Conservation (phyloP, 2,888 invertebrate genomes). For the Melinopterus prodromus region DNA sequence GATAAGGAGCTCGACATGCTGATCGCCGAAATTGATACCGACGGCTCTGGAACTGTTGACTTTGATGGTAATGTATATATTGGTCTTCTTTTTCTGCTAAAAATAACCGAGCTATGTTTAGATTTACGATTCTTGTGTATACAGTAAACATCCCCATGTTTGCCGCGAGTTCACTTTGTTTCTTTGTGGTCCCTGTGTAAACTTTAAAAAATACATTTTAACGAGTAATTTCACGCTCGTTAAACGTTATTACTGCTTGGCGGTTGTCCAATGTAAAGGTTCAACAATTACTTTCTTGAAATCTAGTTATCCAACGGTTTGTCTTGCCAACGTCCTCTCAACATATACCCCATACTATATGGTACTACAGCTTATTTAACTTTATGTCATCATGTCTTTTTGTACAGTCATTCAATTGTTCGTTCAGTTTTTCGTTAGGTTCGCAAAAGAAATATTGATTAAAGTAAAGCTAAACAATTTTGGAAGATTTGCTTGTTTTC, state of each 20-base stretch:
- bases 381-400: background rate
- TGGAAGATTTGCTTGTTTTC: too few relatives aligned
- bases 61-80: conserved; percentile 83
- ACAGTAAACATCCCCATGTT: conserved; percentile 12
- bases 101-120: conserved; percentile 35
- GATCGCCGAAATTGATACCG: conserved; percentile 98
- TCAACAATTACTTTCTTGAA: background rate
- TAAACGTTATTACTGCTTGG: background rate
- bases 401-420: background rate
- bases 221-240: background rate
- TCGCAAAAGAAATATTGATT: too few relatives aligned
- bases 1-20: conserved; percentile 95
- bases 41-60: conserved; percentile 98
- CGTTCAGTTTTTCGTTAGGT: too few relatives aligned
- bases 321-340: background rate
- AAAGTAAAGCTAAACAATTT: too few relatives aligned
- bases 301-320: conserved; percentile 1
- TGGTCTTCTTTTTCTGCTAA: background rate
- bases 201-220: background rate
- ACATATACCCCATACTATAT: background rate
- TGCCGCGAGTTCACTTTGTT: background rate
- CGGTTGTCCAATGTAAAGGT: conserved; percentile 6
- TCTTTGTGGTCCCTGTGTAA: background rate
- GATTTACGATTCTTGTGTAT: conserved; percentile 34
- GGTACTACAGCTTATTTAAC: background rate